These are phyloP conservation scores for Limenitis camilla DNA, from an alignment of 2,888 invertebrate genomes.

Conservation along the genomic window DNA sequence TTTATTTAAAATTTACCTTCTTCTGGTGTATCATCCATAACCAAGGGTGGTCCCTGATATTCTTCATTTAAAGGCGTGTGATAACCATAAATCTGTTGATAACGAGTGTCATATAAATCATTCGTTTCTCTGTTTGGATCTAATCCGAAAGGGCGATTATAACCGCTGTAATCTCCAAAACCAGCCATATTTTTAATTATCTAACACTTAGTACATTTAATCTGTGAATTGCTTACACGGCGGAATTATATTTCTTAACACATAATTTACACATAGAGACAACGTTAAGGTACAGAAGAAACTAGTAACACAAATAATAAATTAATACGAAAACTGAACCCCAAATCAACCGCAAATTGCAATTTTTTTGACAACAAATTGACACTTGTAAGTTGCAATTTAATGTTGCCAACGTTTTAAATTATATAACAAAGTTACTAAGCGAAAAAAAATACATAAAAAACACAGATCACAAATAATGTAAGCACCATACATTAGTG, in stretches of 20 bases:
- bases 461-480: too few species aligned
- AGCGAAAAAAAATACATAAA: too few species aligned
- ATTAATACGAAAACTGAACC: too few species aligned
- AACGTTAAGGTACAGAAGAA: too few species aligned
- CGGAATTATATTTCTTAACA: background rate
- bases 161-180: conserved; percentile 60
- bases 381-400: too few species aligned
- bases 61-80: conserved; percentile 66
- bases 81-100: conserved; percentile 69
- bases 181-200: conserved; percentile 56
- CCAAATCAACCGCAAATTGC: too few species aligned
- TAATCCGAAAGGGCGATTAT: conserved; percentile 61
- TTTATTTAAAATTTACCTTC: conserved; percentile 44
- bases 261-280: too few species aligned
- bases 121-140: conserved; percentile 63
- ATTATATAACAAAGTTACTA: too few species aligned
- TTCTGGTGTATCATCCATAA: conserved; percentile 63
- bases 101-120: conserved; percentile 66
- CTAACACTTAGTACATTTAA: conserved; percentile 20
- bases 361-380: too few species aligned
- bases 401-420: too few species aligned
- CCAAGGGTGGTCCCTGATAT: conserved; percentile 65
- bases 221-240: background rate
- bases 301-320: too few species aligned
- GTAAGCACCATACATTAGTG: too few species aligned